Evolutionary conservation across 2,113 vertebrate species (phyloP), one percentile per base, ranked within the genome.

Genomic region (Psammodynastes pulverulentus): DNA sequence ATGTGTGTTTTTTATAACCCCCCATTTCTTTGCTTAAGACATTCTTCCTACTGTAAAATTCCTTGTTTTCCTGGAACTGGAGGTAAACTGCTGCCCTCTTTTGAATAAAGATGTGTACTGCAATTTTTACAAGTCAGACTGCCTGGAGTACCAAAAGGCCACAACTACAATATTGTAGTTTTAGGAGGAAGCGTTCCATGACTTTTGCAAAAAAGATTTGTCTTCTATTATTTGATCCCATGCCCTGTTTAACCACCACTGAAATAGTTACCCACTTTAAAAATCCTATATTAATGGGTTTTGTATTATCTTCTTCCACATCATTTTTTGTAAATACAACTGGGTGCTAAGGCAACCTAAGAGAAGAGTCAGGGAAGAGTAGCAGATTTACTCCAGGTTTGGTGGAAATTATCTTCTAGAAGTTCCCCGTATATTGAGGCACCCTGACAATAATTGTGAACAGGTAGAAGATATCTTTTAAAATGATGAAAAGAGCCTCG

Each of bases 21-120:
- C 45, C 0, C 34, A 9, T 94, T 93, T 95, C 29, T 67, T 95
- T 90, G 53, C 90, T 93, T 6, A 67, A 95, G 91, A 39, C 94
- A 91, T 94, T 94, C 96, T 94, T 95, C 85, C n/a, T 45, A 92
- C 88, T 46, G 34, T 10, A 0, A 88, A 92, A 89, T 0, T 39
- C 87, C 46, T 93, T 51, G 10, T 91, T 46, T n/a, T 94, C 7
- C n/a, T 21, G 85, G 94, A 94, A 95, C 96, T 93, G 91, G 96
- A 93, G 95, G 97, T 94, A 95, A 96, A 95, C 96, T 97, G 97
- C 97, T 98, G 98, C 98, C 98, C 98, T 98, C 98, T 98, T 93
- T 98, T 97, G 98, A 97, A 95, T 95, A 90, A 93, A 89, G 87
- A 93, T 92, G 45, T 4, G 58, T 92, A 95, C 91, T 97, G 93